Evolutionary conservation across 1,140 invertebrate genomes (phyloP).

Genomic region (Galendromus occidentalis): DNA sequence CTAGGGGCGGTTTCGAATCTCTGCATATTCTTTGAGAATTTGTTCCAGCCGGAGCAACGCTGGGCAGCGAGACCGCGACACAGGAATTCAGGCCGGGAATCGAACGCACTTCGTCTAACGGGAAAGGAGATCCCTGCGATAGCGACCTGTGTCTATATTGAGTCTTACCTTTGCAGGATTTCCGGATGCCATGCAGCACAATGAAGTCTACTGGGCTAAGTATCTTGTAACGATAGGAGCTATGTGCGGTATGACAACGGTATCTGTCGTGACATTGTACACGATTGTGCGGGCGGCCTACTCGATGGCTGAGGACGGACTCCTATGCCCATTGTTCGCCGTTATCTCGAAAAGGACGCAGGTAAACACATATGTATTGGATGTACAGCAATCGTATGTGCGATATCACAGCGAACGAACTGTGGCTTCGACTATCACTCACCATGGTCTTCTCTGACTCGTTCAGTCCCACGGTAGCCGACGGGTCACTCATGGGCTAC

Average conservation of each 20-base stretch:
- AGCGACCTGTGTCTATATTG: background rate
- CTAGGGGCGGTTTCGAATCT: too few relatives aligned
- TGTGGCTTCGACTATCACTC: background rate
- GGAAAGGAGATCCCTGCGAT: too few relatives aligned
- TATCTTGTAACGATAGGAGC: background rate
- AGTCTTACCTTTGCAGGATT: background rate
- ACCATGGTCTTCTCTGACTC: background rate
- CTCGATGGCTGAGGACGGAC: conserved; percentile 7
- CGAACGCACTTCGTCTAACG: too few relatives aligned
- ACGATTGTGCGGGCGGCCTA: background rate
- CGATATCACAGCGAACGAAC: background rate
- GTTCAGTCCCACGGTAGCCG: background rate
- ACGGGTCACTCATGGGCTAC: background rate
- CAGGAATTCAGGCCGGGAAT: too few relatives aligned
- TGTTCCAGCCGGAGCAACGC: too few relatives aligned
- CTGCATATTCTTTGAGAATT: too few relatives aligned
- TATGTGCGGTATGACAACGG: background rate
- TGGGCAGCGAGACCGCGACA: too few relatives aligned
- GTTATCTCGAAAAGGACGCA: background rate
- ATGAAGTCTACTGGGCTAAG: background rate
- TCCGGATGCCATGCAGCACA: conserved; percentile 1
- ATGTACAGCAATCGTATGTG: background rate
- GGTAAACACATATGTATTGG: background rate
- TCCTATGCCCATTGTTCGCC: background rate
- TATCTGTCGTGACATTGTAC: background rate